Percentiles rank a stretch among this genome's conserved stretches.
Evolutionary conservation across 2,888 invertebrate species (phyloP).

Genomic region (Nysson spinosus): DNA sequence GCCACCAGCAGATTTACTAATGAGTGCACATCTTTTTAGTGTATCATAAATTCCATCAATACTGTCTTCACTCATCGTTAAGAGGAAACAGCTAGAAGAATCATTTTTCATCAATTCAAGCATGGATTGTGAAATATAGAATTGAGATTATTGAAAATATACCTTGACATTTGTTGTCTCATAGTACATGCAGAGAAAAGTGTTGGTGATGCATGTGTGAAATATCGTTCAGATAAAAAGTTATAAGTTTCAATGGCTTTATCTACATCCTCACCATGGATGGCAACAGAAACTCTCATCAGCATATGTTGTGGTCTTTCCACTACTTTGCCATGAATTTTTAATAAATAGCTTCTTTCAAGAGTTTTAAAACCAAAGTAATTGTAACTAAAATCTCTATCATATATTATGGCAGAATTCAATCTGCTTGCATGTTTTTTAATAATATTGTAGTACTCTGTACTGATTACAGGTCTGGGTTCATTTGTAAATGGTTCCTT

Average conservation of each 20-base stretch:
- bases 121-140: background rate
- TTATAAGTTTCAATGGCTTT: conserved; percentile 97
- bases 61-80: conserved; percentile 96
- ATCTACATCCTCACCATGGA: conserved; percentile 96
- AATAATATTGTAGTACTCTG: conserved; percentile 88
- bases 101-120: background rate
- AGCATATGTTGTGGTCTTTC: conserved; percentile 99
- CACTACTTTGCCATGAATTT: conserved; percentile 93
- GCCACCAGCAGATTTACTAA: conserved; percentile 98
- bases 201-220: conserved; percentile 99
- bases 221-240: conserved; percentile 94
- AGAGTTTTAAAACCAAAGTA: conserved; percentile 99
- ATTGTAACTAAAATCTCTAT: conserved; percentile 97
- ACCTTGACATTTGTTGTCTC: conserved; percentile 93
- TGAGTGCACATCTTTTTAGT: conserved; percentile 93
- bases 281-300: conserved; percentile 98
- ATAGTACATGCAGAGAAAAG: conserved; percentile 96
- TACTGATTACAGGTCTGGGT: conserved; percentile 90
- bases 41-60: conserved; percentile 97
- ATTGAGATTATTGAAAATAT: conserved; percentile 6
- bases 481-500: conserved; percentile 85
- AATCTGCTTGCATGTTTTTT: conserved; percentile 91
- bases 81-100: conserved; percentile 89
- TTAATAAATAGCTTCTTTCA: conserved; percentile 95
- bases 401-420: conserved; percentile 97